These are phyloP conservation scores for Yoshiicerus persimilis DNA, from an alignment of 1,140 invertebrate species.

Conservation along the genomic window DNA sequence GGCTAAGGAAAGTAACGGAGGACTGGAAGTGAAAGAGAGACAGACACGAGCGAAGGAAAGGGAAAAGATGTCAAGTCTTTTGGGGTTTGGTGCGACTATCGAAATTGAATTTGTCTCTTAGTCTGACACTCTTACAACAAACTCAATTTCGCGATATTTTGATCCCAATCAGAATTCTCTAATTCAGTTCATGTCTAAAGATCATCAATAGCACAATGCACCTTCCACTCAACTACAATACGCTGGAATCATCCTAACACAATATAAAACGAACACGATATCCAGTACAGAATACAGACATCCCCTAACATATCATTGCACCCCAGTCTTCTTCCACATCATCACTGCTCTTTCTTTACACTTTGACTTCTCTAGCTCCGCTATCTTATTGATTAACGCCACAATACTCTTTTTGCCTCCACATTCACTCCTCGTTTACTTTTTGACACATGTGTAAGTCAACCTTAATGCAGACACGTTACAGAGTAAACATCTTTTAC, in stretches of 20 bases:
- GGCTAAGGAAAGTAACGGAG: neutral
- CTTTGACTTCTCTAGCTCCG: neutral
- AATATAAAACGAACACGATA: neutral
- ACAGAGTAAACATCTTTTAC: no score
- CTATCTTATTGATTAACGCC: neutral
- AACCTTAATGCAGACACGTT: no score
- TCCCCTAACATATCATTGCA: neutral
- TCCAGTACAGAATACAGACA: neutral
- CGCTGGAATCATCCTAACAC: neutral
- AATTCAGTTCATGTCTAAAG: slow-evolving; percentile 15
- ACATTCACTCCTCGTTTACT: neutral
- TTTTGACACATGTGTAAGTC: neutral
- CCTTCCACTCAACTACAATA: neutral
- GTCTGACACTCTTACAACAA: slow-evolving; percentile 28
- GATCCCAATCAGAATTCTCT: slow-evolving; percentile 32
- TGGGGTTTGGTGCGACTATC: slow-evolving; percentile 30
- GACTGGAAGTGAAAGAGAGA: neutral
- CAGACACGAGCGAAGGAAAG: neutral
- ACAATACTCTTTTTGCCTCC: neutral
- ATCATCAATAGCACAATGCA: neutral
- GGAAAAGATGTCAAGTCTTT: slow-evolving; percentile 6
- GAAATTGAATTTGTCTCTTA: slow-evolving; percentile 37
- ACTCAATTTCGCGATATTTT: slow-evolving; percentile 38
- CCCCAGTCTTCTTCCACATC: neutral
- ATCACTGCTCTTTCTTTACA: neutral